A percentile compares a stretch with the other conserved stretches of the same genome.
Conservation (phyloP, 2,888 invertebrate genomes). For the Augiades crinisus region DNA sequence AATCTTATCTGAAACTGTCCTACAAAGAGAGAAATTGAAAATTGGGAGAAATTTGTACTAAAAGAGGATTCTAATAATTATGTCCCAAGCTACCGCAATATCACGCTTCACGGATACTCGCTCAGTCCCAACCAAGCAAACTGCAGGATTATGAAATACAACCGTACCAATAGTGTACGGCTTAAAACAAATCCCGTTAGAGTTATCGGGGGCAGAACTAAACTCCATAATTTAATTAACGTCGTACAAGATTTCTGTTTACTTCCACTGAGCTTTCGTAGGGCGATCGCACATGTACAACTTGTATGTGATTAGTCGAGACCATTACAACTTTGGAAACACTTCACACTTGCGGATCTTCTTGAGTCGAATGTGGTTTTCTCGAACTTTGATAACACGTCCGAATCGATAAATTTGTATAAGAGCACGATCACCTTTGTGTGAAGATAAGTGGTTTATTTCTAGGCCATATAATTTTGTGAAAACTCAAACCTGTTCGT, state of each 20-base stretch:
- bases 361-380: background rate
- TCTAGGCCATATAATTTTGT: too few species aligned
- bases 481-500: too few species aligned
- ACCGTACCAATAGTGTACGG: constrained; percentile 14
- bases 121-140: background rate
- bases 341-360: too few species aligned
- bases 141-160: background rate
- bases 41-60: too few species aligned
- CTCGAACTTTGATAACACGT: too few species aligned
- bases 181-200: constrained; percentile 54
- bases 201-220: constrained; percentile 60
- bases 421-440: too few species aligned
- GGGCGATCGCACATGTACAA: constrained; percentile 25
- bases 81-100: background rate
- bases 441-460: too few species aligned
- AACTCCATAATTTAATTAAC: constrained; percentile 66
- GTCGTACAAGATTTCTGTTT: constrained; percentile 40
- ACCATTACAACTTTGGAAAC: background rate
- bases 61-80: background rate
- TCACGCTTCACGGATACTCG: too few species aligned
- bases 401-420: too few species aligned
- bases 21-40: too few species aligned
- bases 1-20: too few species aligned
- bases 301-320: background rate
- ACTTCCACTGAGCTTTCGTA: constrained; percentile 43